Base-by-base conservation (phyloP, 2,888 invertebrate species). In the Fragum whitleyi region DNA sequence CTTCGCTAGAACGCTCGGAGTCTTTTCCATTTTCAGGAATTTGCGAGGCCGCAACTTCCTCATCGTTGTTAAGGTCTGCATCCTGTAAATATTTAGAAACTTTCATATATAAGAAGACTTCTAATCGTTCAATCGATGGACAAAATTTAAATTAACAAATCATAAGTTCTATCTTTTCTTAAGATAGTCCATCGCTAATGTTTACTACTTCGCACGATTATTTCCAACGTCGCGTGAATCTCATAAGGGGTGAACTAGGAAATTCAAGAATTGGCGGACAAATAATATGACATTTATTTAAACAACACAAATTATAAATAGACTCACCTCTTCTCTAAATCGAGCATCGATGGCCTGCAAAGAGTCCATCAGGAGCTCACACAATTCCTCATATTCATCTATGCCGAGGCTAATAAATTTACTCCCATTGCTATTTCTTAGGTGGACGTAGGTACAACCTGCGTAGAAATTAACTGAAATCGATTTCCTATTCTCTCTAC, bases 331-430 rank as follows among this genome's bases (percentile, higher is more conserved):
- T 59, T 59, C 28, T 26, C 57, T 59, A 26, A 59, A 59, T 6
- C 57, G 3, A 11, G 19, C 57, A 16, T 59, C 28, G 9, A 59
- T 16, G 14, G 19, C 14, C 26, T 59, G 21, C 57, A 59, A 59
- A 7, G 57, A 59, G 28, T 59, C 57, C 57, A 59, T 59, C 21
- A 59, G 57, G 23, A 59, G 14, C 57, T 59, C 57, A 26, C 19
- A 5, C 57, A 59, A 26, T 16, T 59, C 57, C 26, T 26, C 23
- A 59, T 59, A 59, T 26, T 26, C 26, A 23, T 59, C 23, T 26
- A 59, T 59, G 21, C 7, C 57, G 9, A 59, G 28, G 26, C 26
- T 26, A 3, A 59, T 26, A 23, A 3, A 9, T 26, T 26, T 59
- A 26, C 5, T 59, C 23, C 14, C 23, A 7, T 26, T 59, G 26